Percentiles rank a stretch among this genome's conserved stretches.
These are phyloP conservation scores for Drosophila ohnishii DNA, from an alignment of 1,140 invertebrate genomes.

Conservation along the genomic window DNA sequence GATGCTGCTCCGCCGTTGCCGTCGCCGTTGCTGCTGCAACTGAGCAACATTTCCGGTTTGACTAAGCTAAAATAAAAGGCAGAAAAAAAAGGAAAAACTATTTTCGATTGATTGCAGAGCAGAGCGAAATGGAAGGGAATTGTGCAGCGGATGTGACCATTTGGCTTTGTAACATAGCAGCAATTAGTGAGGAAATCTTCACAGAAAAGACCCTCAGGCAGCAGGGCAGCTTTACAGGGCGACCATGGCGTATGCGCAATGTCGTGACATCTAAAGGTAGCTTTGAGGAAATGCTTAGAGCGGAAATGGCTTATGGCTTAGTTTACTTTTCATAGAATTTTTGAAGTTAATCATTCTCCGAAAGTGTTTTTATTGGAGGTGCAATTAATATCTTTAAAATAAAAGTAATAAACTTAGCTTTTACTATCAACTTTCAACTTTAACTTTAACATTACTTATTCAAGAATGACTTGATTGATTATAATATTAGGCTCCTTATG, in stretches of 20 bases:
- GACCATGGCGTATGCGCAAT: conserved; percentile 56
- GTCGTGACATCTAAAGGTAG: neutral
- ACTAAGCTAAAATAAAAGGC: conserved; percentile 40
- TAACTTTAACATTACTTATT: neutral
- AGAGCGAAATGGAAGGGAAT: conserved; percentile 25
- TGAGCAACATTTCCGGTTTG: conserved; percentile 72
- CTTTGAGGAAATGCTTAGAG: neutral
- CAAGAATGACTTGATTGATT: neutral
- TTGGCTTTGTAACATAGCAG: conserved; percentile 51
- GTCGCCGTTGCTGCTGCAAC: conserved; percentile 11
- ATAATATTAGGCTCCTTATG: neutral
- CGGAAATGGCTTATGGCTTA: no score
- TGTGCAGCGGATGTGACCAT: conserved; percentile 65
- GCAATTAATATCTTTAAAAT: no score
- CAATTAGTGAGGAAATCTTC: conserved; percentile 61
- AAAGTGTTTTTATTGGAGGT: no score
- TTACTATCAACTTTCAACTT: neutral
- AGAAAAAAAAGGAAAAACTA: conserved; percentile 23
- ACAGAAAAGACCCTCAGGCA: conserved; percentile 18
- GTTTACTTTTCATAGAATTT: no score
- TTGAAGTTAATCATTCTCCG: no score
- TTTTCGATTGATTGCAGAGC: conserved; percentile 43
- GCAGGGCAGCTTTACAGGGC: neutral
- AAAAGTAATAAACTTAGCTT: no score
- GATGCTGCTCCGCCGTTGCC: conserved; percentile 10